Conservation (phyloP, 2,888 invertebrate species). For the Bellardia pandia region DNA sequence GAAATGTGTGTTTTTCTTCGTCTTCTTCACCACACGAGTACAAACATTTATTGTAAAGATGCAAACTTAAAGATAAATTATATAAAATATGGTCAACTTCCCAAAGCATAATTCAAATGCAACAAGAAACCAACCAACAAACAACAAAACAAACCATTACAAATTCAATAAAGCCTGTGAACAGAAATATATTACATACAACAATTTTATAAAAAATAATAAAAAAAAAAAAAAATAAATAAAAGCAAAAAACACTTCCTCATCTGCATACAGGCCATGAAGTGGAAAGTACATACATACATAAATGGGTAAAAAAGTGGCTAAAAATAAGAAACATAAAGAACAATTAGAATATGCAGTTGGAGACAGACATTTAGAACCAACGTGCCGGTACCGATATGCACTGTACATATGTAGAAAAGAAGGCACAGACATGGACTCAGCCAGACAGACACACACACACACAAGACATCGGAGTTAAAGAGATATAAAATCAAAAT, state of each 20-base stretch:
- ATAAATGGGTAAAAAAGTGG: neutral
- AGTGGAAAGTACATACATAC: neutral
- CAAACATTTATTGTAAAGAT: constrained; percentile 40
- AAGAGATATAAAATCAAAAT: constrained; percentile 47
- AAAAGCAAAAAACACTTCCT: constrained; percentile 40
- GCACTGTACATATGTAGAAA: neutral
- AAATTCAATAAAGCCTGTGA: constrained; percentile 42
- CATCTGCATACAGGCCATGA: constrained; percentile 27
- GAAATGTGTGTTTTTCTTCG: neutral
- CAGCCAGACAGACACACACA: neutral
- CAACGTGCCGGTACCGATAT: constrained; percentile 14
- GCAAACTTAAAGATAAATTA: constrained; percentile 36
- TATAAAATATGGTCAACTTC: constrained; percentile 55
- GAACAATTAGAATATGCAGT: constrained; percentile 64
- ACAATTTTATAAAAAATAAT: neutral
- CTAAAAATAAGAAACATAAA: constrained; percentile 36
- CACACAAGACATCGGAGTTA: constrained; percentile 9
- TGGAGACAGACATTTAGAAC: constrained; percentile 24
- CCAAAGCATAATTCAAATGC: constrained; percentile 54
- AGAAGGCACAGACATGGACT: neutral
- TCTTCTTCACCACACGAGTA: neutral
- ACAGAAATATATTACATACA: constrained; percentile 3
- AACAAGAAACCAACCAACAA: constrained; percentile 1
- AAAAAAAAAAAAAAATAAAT: neutral
- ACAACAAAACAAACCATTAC: constrained; percentile 39